phyloP scores from a whole-genome alignment of 2,888 invertebrate species.

The Opisthograptis luteolata region DNA sequence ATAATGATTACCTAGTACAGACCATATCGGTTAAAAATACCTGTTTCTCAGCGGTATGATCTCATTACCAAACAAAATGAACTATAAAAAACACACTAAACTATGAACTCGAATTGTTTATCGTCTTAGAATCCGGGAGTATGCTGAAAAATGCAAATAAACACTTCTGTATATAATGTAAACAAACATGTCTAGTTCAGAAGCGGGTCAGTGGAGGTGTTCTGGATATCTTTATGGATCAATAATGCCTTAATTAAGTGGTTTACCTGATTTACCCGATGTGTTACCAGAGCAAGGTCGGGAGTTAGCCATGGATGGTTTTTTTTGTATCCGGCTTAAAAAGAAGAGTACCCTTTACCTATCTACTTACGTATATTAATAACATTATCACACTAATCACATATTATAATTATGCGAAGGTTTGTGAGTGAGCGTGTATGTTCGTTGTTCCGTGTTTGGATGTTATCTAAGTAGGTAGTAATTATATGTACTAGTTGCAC shows the following conservation, averaged over 20 bases:
- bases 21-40: constrained; percentile 17
- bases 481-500: no score
- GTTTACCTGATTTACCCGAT: neutral
- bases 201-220: constrained; percentile 46
- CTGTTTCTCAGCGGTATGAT: constrained; percentile 16
- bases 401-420: no score
- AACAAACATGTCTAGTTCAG: constrained; percentile 43
- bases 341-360: no score
- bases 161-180: constrained; percentile 44
- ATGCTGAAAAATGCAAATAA: constrained; percentile 43
- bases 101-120: constrained; percentile 18
- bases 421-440: no score
- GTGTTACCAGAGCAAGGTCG: constrained; percentile 12
- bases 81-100: constrained; percentile 25
- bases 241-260: constrained; percentile 12
- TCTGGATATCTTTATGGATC: constrained; percentile 39
- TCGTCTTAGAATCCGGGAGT: constrained; percentile 28
- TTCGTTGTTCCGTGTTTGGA: no score
- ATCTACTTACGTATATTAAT: no score
- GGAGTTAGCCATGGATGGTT: constrained; percentile 2
- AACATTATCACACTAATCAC: no score
- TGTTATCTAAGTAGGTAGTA: no score
- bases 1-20: no score
- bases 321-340: no score
- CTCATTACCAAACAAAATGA: constrained; percentile 20